Conservation (phyloP, 1,140 invertebrate genomes). For the Drosophila sp. region DNA sequence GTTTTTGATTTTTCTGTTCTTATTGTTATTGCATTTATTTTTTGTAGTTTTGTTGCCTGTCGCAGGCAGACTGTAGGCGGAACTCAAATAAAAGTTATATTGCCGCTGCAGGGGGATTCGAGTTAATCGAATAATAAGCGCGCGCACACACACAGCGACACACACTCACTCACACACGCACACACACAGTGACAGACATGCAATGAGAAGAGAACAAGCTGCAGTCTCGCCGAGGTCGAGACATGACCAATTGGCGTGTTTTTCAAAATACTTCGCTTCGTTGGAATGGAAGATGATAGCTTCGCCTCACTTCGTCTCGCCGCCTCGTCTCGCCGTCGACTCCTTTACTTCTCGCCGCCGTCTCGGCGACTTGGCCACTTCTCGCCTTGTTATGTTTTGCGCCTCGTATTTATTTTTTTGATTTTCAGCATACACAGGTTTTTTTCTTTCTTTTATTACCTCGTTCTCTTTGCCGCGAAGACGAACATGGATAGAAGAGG, state of each 20-base stretch:
- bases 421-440: constrained; percentile 30
- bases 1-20: neutral
- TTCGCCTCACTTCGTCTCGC: constrained; percentile 29
- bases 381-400: constrained; percentile 48
- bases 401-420: constrained; percentile 21
- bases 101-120: constrained; percentile 76
- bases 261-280: constrained; percentile 69
- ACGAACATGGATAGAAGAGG: neutral
- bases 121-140: constrained; percentile 82
- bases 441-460: constrained; percentile 45
- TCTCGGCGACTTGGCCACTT: constrained; percentile 10
- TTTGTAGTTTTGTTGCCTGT: constrained; percentile 26
- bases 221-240: constrained; percentile 69
- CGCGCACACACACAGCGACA: constrained; percentile 37
- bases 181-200: no score
- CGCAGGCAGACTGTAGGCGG: constrained; percentile 62
- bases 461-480: constrained; percentile 42
- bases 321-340: constrained; percentile 1
- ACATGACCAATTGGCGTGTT: constrained; percentile 83
- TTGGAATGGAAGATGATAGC: constrained; percentile 74
- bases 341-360: constrained; percentile 14
- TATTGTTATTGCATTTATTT: neutral
- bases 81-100: constrained; percentile 79
- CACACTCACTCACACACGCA: neutral
- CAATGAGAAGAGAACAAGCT: constrained; percentile 21